Percentiles rank a stretch among this genome's conserved stretches.
phyloP scores from a whole-genome alignment of 2,797 vertebrate genomes.

The Moxostoma hubbsi region DNA sequence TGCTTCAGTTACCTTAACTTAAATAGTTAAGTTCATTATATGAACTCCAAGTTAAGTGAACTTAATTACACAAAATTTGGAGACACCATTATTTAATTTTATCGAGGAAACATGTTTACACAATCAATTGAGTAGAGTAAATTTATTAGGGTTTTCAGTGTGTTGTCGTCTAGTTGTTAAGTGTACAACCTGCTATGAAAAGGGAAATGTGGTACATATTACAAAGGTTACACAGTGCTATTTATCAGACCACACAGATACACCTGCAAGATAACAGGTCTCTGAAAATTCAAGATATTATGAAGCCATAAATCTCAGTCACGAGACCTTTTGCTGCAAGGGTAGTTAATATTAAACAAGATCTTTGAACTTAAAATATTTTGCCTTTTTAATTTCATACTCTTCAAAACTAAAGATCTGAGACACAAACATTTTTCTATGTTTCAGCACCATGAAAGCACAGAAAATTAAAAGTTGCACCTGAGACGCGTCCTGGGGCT shows the following conservation, averaged over 20 bases:
- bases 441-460: conserved; percentile 50
- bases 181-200: neutral
- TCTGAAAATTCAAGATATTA: neutral
- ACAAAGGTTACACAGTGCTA: neutral
- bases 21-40: no score
- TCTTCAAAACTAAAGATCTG: neutral
- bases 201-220: no score
- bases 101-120: no score
- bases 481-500: conserved; percentile 80
- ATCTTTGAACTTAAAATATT: conserved; percentile 39
- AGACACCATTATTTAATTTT: no score
- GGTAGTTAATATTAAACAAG: conserved; percentile 56
- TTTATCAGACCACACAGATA: neutral
- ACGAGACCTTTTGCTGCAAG: neutral
- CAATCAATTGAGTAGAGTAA: no score
- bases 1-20: no score
- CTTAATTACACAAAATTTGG: no score
- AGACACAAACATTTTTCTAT: neutral
- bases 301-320: neutral
- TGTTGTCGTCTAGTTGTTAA: neutral
- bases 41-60: no score
- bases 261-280: neutral
- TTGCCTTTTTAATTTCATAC: neutral
- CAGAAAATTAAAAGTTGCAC: conserved; percentile 60
- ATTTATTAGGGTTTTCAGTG: no score